Base-by-base conservation (phyloP, 2,113 vertebrate species). In the Zosterops pallidus region DNA sequence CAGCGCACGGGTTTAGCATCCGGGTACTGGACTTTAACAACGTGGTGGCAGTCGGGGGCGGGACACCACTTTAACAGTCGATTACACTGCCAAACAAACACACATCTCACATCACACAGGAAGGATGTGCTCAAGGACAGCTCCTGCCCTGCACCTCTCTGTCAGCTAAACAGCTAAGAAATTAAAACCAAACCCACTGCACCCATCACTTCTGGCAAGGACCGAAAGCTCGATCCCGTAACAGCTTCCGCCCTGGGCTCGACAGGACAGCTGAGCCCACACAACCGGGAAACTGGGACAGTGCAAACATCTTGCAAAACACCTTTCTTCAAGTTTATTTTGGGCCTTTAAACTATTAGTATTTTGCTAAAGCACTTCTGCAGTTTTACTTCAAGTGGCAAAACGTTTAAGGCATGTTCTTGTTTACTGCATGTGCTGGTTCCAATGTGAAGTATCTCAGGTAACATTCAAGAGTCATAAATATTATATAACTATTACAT, bases 51-150 rank as follows among this genome's bases (percentile, higher is more conserved):
- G 96, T 99, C 99, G 71, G 99, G 99, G 85, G 99, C 99, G 85
- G 99, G 99, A 98, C 99, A 99, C 99, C 99, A 99, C 97, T 99
- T 99, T 98, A 99, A 99, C 98, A 99, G 99, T 98, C 99, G 98
- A 98, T 99, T 99, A 98, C 99, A 99, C 99, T 99, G 82, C 9
- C 41, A 67, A 16, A 85, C 12, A 95, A 71, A 87, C 13, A 62
- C 28, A 94, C 10, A 11, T 0, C 85, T 7, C 80, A 26, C 22
- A 57, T 50, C 29, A 55, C 50, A 49, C 5, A 6, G 65, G 47
- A 55, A 46, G 20, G 15, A 6, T 9, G 41, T 14, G 47, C 72
- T 35, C 50, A 22, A 65, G 35, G 39, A 76, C 19, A 5, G 28
- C 44, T 49, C 79, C 76, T 56, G 59, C 35, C 47, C 52, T 29